phyloP scores from a whole-genome alignment of 2,113 vertebrate genomes.

The Podarcis muralis region DNA sequence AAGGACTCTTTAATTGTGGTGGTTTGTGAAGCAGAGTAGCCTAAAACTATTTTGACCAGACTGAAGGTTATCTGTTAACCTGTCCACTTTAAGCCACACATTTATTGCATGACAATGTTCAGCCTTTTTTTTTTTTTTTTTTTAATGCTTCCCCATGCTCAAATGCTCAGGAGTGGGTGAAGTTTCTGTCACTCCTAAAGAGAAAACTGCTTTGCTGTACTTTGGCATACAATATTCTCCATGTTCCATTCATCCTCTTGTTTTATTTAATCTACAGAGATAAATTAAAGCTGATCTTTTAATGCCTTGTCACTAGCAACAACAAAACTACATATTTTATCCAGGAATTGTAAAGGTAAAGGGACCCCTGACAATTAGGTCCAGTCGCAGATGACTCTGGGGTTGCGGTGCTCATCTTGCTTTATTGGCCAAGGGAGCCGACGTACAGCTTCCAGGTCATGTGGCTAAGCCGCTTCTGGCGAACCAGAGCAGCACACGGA shows the following conservation, averaged over 20 bases:
- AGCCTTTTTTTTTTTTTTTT: no score
- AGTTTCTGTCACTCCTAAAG: constrained; percentile 33
- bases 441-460: no score
- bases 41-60: neutral
- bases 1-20: neutral
- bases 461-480: no score
- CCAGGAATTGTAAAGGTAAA: neutral
- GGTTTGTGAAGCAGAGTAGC: constrained; percentile 3
- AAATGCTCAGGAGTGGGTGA: constrained; percentile 55
- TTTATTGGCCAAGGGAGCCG: no score
- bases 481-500: no score
- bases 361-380: no score
- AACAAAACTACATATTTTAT: neutral
- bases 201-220: constrained; percentile 67
- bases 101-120: constrained; percentile 21
- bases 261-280: constrained; percentile 49
- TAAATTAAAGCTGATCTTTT: constrained; percentile 33
- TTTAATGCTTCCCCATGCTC: constrained; percentile 42
- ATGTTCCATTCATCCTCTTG: constrained; percentile 45
- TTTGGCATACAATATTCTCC: constrained; percentile 53
- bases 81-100: neutral
- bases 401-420: no score
- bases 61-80: constrained; percentile 21
- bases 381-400: no score
- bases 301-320: neutral